Evolutionary conservation across 2,888 invertebrate species (phyloP), one percentile per base, ranked within the genome.

Genomic region (Drosophila rubida): DNA sequence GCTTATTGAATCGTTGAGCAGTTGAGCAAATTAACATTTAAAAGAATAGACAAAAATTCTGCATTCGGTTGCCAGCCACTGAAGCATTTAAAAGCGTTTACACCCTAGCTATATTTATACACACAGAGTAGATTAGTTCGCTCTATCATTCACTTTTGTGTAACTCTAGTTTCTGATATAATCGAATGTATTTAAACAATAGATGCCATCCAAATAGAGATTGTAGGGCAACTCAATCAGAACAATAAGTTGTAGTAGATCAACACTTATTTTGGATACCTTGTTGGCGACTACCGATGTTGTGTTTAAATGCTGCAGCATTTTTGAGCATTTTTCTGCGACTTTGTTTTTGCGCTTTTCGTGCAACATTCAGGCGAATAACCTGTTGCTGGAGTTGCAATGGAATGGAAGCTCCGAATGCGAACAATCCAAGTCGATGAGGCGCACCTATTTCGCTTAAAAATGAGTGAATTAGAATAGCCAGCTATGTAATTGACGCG

Each of bases 401-500:
- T 63, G 57, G 39, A 69, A 65, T 37, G 53, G 46, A 60, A 60
- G 49, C 46, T 53, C 66, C 59, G 60, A 60, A 66, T 59, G 57
- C 67, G 19, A 19, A 19, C 25, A 83, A 82, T 79, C 73, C 74
- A 58, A 37, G 49, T 37, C 45, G 64, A 55, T 46, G 70, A 69
- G 87, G 84, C 82, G 82, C 82, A 87, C 87, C 82, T 80, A 63
- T 61, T 80, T 73, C 55, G 62, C 63, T 60, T 65, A 73, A 83
- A 76, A 80, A 73, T 84, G 82, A 85, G 84, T 87, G 78, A 85
- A 85, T 87, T 87, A 82, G 87, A 85, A 85, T 87, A 74, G 85
- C 74, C 78, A 80, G 72, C 76, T 85, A 72, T 80, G 78, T 79
- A 85, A 84, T 85, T 87, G 80, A 85, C 83, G 80, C 85, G 64